Base-by-base conservation (phyloP, 2,797 vertebrate species). In the Hippoglossus hippoglossus region DNA sequence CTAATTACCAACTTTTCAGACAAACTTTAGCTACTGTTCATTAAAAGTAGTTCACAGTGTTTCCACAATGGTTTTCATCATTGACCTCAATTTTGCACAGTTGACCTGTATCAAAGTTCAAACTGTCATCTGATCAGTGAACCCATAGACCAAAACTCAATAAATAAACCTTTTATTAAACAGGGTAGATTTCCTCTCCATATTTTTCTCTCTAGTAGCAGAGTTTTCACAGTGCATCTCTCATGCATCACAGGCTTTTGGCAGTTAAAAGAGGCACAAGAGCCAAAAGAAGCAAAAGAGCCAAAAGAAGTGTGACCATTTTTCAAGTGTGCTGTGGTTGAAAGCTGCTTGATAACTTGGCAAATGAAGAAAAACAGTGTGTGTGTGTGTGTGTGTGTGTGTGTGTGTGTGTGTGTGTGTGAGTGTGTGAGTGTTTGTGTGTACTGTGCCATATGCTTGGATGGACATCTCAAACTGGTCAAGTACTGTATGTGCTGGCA, bases 281-380 rank as follows among this genome's bases (percentile, higher is more conserved):
- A 65, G 22, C 57, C 41, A 16, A 18, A 39, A 59, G 26, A 49
- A 74, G 21, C 50, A 22, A 16, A 5, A 52, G 51, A 13, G n/a
- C n/a, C 51, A 52, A 52, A 13, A 26, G 24, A 12, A 26, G 10
- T 53, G 8, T 53, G 22, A 15, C 26, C 44, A 36, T 24, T n/a
- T 58, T 58, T 34, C 31, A 19, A 51, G 47, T 3, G 4, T 41
- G 67, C 24, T 63, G 41, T 62, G 54, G 21, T 53, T 49, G 34
- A 74, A 79, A 82, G 34, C 72, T 71, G 72, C 57, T 75, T 16
- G 60, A 81, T 71, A 67, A 67, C 47, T 77, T 66, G 51, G 70
- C 67, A 77, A 77, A 75, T 54, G 36, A 77, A 41, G 26, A 12
- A 62, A 68, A 73, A 8, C 39, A 41, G 6, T 31, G 31, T 31